phyloP scores from a whole-genome alignment of 2,888 invertebrate species.

The Caenorhabditis afra region DNA sequence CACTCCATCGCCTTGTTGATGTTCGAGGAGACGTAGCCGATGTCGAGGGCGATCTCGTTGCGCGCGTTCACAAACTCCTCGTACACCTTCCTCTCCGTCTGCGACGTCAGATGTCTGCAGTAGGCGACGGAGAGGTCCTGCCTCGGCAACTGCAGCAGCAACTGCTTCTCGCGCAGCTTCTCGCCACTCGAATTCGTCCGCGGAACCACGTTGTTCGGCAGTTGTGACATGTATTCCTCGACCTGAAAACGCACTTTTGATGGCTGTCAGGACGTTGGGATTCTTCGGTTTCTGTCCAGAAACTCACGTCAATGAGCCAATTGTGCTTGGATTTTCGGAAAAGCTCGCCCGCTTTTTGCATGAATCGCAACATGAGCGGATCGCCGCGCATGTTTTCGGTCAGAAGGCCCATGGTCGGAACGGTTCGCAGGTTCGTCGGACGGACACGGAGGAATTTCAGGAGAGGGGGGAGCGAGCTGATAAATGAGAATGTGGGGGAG shows the following conservation, averaged over 20 bases:
- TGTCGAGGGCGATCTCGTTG: conserved; percentile 95
- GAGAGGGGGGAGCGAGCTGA: background rate
- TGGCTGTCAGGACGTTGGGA: background rate
- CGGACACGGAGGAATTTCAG: background rate
- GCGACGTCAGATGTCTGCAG: conserved; percentile 89
- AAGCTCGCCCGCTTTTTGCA: conserved; percentile 62
- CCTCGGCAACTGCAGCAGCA: conserved; percentile 90
- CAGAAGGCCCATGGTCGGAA: conserved; percentile 55
- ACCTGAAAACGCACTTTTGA: conserved; percentile 84
- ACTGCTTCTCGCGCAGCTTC: conserved; percentile 86
- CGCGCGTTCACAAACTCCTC: conserved; percentile 94
- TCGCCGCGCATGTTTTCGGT: conserved; percentile 68
- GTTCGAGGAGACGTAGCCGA: conserved; percentile 85
- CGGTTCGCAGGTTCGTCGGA: background rate
- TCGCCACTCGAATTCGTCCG: conserved; percentile 88
- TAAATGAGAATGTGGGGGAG: conserved; percentile 2
- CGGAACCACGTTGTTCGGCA: conserved; percentile 89
- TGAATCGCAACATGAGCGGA: conserved; percentile 64
- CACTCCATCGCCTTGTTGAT: conserved; percentile 84
- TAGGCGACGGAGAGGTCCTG: conserved; percentile 93
- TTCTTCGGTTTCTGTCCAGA: background rate
- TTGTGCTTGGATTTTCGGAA: conserved; percentile 58
- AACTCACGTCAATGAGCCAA: conserved; percentile 68
- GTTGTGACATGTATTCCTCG: conserved; percentile 92
- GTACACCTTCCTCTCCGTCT: conserved; percentile 83